These are phyloP conservation scores for Amaurobius ferox DNA, from an alignment of 2,888 invertebrate genomes.

Conservation along the genomic window DNA sequence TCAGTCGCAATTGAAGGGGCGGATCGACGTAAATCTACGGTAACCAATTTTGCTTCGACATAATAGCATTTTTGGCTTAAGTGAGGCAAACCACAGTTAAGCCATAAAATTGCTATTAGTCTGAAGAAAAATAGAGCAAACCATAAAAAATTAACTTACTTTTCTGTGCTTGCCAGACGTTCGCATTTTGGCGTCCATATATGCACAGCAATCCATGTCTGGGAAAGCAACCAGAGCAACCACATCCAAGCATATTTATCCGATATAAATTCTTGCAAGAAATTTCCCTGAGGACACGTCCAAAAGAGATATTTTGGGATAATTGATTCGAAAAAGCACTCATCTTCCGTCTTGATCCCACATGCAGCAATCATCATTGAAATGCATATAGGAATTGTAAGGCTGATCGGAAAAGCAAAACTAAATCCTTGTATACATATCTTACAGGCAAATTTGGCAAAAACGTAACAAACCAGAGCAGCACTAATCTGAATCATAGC, in stretches of 20 bases:
- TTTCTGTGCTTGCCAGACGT: slow-evolving; percentile 96
- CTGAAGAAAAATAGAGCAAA: not conserved
- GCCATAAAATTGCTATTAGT: not conserved
- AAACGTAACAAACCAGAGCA: slow-evolving; percentile 78
- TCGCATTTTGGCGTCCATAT: slow-evolving; percentile 99
- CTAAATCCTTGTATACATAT: slow-evolving; percentile 79
- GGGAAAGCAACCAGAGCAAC: slow-evolving; percentile 93
- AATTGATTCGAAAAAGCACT: slow-evolving; percentile 74
- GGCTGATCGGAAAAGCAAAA: slow-evolving; percentile 78
- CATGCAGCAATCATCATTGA: slow-evolving; percentile 75
- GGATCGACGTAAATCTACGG: no score
- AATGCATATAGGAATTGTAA: slow-evolving; percentile 78
- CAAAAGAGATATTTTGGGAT: slow-evolving; percentile 80
- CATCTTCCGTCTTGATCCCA: slow-evolving; percentile 74
- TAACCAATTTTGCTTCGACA: no score
- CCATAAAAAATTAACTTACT: slow-evolving; percentile 76
- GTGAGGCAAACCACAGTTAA: not conserved
- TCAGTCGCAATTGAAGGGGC: no score
- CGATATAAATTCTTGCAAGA: slow-evolving; percentile 88
- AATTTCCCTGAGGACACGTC: slow-evolving; percentile 89
- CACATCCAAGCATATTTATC: slow-evolving; percentile 95
- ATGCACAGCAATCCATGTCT: slow-evolving; percentile 97
- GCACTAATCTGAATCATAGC: slow-evolving; percentile 77
- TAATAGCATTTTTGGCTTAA: no score
- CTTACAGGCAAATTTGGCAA: slow-evolving; percentile 80